Evolutionary conservation across 1,140 invertebrate species (phyloP).

Genomic region (Panonychus citri): DNA sequence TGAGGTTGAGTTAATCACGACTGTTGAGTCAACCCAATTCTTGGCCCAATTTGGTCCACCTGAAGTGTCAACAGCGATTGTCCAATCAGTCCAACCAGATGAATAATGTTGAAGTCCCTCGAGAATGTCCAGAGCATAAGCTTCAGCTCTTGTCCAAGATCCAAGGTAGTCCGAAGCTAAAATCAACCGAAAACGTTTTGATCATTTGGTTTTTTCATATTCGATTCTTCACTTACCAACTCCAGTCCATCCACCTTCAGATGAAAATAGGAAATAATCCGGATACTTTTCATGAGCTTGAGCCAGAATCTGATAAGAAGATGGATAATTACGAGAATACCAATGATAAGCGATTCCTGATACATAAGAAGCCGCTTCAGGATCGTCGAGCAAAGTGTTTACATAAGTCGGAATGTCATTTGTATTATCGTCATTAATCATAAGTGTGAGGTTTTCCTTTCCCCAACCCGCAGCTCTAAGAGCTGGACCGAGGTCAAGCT

Average conservation of each 20-base stretch:
- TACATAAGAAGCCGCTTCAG: constrained; percentile 6
- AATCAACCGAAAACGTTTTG: not conserved
- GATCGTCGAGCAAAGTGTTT: constrained; percentile 6
- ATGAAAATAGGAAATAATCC: constrained; percentile 40
- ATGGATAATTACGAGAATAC: constrained; percentile 24
- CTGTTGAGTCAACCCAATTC: constrained; percentile 27
- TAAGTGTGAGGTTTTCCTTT: constrained; percentile 9
- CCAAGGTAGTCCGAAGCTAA: not conserved
- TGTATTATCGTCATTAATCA: constrained; percentile 5
- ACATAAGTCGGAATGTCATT: not conserved
- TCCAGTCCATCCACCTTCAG: constrained; percentile 20
- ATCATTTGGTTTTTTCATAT: not conserved
- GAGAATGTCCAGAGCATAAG: constrained; percentile 10
- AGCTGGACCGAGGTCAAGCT: constrained; percentile 2
- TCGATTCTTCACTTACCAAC: not conserved
- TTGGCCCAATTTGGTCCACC: constrained; percentile 28
- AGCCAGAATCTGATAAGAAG: constrained; percentile 16
- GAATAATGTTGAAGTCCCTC: constrained; percentile 22
- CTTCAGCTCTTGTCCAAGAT: constrained; percentile 5
- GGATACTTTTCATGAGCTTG: constrained; percentile 29
- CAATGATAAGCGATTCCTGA: constrained; percentile 35
- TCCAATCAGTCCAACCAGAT: constrained; percentile 29
- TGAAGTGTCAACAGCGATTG: constrained; percentile 25
- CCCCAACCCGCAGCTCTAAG: constrained; percentile 20
- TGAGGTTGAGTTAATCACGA: constrained; percentile 22